These are phyloP conservation scores for Salmo trutta DNA, from an alignment of 2,797 vertebrate genomes.

Conservation along the genomic window DNA sequence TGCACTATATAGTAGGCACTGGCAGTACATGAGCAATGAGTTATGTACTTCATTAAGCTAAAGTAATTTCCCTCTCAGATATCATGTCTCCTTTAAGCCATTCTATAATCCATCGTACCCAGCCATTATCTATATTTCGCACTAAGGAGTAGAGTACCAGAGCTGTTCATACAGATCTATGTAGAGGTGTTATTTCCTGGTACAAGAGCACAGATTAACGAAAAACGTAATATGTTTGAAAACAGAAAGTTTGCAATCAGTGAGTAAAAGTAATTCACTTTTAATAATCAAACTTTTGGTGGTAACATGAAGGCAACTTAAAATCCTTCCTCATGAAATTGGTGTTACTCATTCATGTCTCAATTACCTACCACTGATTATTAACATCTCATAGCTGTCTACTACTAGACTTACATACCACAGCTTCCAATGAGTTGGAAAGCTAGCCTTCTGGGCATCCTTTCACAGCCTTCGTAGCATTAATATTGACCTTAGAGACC, in stretches of 20 bases:
- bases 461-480: too few species aligned
- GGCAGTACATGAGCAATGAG: conserved; percentile 62
- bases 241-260: background rate
- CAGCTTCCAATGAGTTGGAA: too few species aligned
- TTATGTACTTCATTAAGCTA: conserved; percentile 75
- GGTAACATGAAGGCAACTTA: conserved; percentile 12
- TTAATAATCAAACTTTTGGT: background rate
- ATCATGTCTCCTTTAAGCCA: conserved; percentile 61
- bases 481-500: too few species aligned
- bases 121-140: conserved; percentile 63
- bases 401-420: background rate
- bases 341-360: background rate
- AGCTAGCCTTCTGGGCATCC: too few species aligned
- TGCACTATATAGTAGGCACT: conserved; percentile 52
- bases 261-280: background rate
- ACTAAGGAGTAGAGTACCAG: conserved; percentile 39
- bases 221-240: background rate
- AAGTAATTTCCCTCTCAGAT: conserved; percentile 70
- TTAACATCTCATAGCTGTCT: conserved; percentile 34
- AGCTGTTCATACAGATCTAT: conserved; percentile 51
- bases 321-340: conserved; percentile 22
- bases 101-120: conserved; percentile 63
- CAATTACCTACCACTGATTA: conserved; percentile 28
- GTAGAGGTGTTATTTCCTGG: conserved; percentile 37
- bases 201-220: conserved; percentile 2